phyloP scores from a whole-genome alignment of 2,888 invertebrate genomes.

The Ashinkailepas kermadecensis region DNA sequence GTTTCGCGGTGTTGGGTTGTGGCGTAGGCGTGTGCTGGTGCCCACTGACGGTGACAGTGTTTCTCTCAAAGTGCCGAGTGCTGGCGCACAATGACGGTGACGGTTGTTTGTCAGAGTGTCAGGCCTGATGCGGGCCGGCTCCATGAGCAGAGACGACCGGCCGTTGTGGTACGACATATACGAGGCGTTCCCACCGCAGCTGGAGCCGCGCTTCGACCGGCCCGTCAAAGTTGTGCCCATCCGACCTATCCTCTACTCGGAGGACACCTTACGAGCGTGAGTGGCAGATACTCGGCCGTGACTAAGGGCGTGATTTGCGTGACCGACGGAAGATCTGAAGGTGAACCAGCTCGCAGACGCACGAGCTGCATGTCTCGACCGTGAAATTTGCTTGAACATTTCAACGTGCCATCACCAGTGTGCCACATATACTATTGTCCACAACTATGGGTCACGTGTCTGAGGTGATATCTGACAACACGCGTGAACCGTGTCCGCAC shows the following conservation, averaged over 20 bases:
- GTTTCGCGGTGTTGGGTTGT: too few relatives aligned
- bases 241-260: not conserved
- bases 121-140: constrained; percentile 70
- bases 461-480: not conserved
- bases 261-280: not conserved
- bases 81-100: too few relatives aligned
- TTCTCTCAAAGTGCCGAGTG: too few relatives aligned
- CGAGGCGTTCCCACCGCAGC: constrained; percentile 77
- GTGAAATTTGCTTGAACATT: not conserved
- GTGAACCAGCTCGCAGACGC: not conserved
- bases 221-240: constrained; percentile 40
- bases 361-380: not conserved
- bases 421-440: not conserved
- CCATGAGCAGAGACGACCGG: constrained; percentile 68
- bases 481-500: too few relatives aligned
- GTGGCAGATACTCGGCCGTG: not conserved
- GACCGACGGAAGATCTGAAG: not conserved
- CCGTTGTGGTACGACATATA: constrained; percentile 93
- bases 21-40: too few relatives aligned
- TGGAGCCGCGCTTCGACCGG: constrained; percentile 69
- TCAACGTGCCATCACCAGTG: not conserved
- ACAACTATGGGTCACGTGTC: not conserved
- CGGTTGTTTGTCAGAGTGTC: constrained; percentile 53
- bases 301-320: not conserved
- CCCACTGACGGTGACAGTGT: too few relatives aligned